Percentiles rank a stretch among this genome's conserved stretches.
Evolutionary conservation across 2,888 invertebrate species (phyloP).

Genomic region (Oegoconia quadripuncta): DNA sequence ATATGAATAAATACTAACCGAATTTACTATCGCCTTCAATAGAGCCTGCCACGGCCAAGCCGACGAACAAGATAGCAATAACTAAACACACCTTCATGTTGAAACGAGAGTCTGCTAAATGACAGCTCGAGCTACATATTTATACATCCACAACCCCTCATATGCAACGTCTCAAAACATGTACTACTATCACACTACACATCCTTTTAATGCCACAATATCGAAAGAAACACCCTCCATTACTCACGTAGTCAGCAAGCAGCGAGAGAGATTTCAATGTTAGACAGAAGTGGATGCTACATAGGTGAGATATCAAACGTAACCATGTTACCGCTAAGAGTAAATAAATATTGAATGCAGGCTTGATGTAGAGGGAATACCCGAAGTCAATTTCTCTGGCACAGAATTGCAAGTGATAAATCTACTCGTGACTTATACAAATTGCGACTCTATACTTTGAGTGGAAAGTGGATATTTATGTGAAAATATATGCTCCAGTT

Average conservation of each 20-base stretch:
- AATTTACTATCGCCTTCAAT: not conserved
- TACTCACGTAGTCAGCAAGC: constrained; percentile 20
- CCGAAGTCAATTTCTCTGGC: constrained; percentile 53
- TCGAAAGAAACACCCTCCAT: constrained; percentile 33
- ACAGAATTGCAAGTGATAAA: constrained; percentile 51
- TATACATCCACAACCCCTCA: constrained; percentile 36
- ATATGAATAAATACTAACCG: constrained; percentile 2
- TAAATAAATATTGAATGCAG: constrained; percentile 40
- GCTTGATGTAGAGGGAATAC: constrained; percentile 49
- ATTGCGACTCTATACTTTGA: constrained; percentile 27
- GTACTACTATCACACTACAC: not conserved
- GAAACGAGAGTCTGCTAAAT: constrained; percentile 31
- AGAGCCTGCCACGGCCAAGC: constrained; percentile 21
- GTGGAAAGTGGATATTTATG: constrained; percentile 26
- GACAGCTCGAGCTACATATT: constrained; percentile 34
- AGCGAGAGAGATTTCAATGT: not conserved
- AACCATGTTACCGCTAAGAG: constrained; percentile 17
- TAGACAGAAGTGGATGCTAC: constrained; percentile 18
- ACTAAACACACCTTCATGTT: constrained; percentile 45
- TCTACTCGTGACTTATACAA: constrained; percentile 27
- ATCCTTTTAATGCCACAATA: constrained; percentile 2
- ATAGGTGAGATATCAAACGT: not conserved
- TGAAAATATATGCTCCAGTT: constrained; percentile 7
- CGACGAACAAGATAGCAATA: constrained; percentile 31
- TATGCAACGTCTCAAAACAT: constrained; percentile 21